Percentiles rank a stretch among this genome's conserved stretches.
These are phyloP conservation scores for Sinelater perroti DNA, from an alignment of 2,888 invertebrate species.

Conservation along the genomic window DNA sequence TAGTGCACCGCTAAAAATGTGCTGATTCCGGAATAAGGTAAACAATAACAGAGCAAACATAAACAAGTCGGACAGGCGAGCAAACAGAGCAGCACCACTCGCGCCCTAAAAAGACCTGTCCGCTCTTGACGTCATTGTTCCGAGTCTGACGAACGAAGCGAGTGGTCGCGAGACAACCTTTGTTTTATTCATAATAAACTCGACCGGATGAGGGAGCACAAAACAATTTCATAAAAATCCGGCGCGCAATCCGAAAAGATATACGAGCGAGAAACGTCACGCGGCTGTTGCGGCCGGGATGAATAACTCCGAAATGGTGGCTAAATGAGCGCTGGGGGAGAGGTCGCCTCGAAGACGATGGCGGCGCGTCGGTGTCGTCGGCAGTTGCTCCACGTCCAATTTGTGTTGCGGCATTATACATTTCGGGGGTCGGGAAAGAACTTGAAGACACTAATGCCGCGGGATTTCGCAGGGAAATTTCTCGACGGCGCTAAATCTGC, in stretches of 20 bases:
- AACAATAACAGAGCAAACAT: no score
- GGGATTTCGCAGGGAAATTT: no score
- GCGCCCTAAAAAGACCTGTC: no score
- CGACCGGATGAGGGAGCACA: background rate
- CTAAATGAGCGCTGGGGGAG: conserved; percentile 19
- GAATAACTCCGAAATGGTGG: conserved; percentile 23
- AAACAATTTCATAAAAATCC: conserved; percentile 19
- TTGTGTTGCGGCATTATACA: conserved; percentile 14
- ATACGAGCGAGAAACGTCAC: conserved; percentile 19
- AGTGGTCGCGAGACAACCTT: background rate
- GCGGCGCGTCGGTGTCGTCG: conserved; percentile 17
- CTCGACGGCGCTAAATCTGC: no score
- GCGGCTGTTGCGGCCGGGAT: conserved; percentile 15
- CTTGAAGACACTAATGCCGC: no score
- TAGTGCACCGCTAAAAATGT: no score
- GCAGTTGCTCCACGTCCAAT: conserved; percentile 19
- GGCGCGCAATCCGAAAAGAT: conserved; percentile 10
- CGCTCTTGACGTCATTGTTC: background rate
- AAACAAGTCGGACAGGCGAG: no score
- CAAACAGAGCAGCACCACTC: no score
- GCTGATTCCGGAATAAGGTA: no score
- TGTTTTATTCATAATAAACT: background rate
- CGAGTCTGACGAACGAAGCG: background rate
- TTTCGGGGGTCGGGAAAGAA: no score
- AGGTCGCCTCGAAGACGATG: conserved; percentile 17